Percentiles rank a stretch among this genome's conserved stretches.
Evolutionary conservation across 1,140 invertebrate species (phyloP).

Genomic region (Matsumurasca onukii): DNA sequence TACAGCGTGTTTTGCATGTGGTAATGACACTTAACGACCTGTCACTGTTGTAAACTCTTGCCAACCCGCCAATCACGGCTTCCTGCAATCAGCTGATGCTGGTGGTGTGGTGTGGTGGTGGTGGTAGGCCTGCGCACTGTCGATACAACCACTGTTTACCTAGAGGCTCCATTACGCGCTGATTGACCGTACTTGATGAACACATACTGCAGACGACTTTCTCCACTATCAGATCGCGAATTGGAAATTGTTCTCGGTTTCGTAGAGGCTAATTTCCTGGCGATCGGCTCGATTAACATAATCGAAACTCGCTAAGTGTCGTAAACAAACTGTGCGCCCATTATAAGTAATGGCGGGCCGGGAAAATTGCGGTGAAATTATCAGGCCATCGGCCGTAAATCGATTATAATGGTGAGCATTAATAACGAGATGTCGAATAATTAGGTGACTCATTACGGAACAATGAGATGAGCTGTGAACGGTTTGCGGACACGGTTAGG

Average conservation of each 20-base stretch:
- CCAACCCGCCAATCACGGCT: too few species aligned
- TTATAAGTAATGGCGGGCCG: conserved; percentile 13
- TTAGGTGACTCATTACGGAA: conserved; percentile 16
- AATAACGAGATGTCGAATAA: conserved; percentile 21
- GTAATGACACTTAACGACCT: too few species aligned
- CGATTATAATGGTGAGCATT: conserved; percentile 22
- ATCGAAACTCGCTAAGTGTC: neutral
- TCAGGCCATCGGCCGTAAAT: conserved; percentile 14
- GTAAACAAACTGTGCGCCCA: conserved; percentile 21
- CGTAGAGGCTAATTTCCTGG: neutral
- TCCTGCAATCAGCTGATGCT: too few species aligned
- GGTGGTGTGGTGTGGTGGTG: too few species aligned
- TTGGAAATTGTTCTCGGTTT: neutral
- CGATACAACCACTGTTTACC: too few species aligned
- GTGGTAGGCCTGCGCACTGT: too few species aligned
- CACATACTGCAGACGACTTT: too few species aligned
- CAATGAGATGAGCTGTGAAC: conserved; percentile 1
- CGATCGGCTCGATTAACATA: conserved; percentile 12
- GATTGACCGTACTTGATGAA: too few species aligned
- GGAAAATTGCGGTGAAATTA: conserved; percentile 19
- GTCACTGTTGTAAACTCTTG: too few species aligned
- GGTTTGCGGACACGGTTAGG: neutral
- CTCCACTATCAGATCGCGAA: neutral
- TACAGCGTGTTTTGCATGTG: too few species aligned
- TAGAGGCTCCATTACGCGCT: too few species aligned